phyloP scores from a whole-genome alignment of 2,113 vertebrate genomes.

The Pelecanus crispus region DNA sequence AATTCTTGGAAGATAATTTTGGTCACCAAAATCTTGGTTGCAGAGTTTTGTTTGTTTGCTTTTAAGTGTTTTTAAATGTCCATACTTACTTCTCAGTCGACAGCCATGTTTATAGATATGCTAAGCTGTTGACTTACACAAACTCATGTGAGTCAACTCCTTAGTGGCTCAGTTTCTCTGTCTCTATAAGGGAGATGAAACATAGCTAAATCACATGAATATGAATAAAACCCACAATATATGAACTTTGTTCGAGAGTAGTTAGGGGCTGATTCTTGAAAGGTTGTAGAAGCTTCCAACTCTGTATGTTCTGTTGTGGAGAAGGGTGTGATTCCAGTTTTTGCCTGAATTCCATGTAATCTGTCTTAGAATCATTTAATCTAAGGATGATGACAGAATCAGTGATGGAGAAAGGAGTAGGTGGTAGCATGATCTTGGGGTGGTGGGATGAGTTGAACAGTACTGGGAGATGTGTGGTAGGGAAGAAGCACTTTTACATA shows the following conservation, averaged over 20 bases:
- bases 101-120: not conserved
- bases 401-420: not conserved
- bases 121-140: not conserved
- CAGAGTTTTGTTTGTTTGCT: not conserved
- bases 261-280: not conserved
- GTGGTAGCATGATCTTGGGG: not conserved
- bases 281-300: not conserved
- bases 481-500: not conserved
- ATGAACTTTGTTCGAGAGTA: not conserved
- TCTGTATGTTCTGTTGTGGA: not conserved
- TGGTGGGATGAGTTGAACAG: not conserved
- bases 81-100: not conserved
- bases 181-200: not conserved
- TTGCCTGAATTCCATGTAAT: not conserved
- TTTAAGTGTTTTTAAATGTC: not conserved
- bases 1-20: not conserved
- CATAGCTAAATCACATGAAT: not conserved
- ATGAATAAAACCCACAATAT: not conserved
- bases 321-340: not conserved
- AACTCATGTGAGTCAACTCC: not conserved
- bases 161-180: not conserved
- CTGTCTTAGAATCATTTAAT: not conserved
- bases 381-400: not conserved
- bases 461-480: not conserved
- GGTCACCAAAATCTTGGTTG: not conserved